Conservation (phyloP, 2,888 invertebrate species). For the Mimumesa dahlbomi region DNA sequence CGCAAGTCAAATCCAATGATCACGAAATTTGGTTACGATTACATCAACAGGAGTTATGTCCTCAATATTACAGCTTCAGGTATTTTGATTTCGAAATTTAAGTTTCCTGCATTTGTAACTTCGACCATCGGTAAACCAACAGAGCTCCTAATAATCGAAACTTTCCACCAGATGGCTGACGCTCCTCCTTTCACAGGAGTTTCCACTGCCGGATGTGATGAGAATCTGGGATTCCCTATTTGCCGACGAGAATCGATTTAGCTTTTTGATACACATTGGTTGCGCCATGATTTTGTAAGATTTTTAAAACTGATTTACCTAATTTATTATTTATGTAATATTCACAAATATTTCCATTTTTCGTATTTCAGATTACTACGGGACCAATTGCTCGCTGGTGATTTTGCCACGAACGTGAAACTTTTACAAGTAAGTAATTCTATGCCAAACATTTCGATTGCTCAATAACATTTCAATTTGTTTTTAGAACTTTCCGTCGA, state of each 20-base stretch:
- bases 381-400: slow-evolving; percentile 90
- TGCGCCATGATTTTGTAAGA: slow-evolving; percentile 99
- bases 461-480: slow-evolving; percentile 4
- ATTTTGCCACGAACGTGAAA: slow-evolving; percentile 97
- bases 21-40: slow-evolving; percentile 88
- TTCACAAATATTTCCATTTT: too few relatives aligned
- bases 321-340: too few relatives aligned
- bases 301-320: too few relatives aligned
- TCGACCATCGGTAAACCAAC: background rate
- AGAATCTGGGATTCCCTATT: slow-evolving; percentile 98
- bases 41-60: slow-evolving; percentile 91
- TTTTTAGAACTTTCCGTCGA: slow-evolving; percentile 89
- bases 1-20: slow-evolving; percentile 89
- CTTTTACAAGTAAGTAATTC: slow-evolving; percentile 86
- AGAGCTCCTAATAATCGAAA: background rate
- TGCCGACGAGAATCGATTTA: slow-evolving; percentile 93
- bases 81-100: slow-evolving; percentile 65
- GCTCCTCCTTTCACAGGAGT: slow-evolving; percentile 97
- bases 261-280: slow-evolving; percentile 95
- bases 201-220: slow-evolving; percentile 97
- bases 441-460: background rate
- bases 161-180: slow-evolving; percentile 92
- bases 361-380: slow-evolving; percentile 87
- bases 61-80: slow-evolving; percentile 98
- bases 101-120: background rate